Percentiles rank a stretch among this genome's conserved stretches.
These are phyloP conservation scores for Bergia puertoricense DNA, from an alignment of 92 coral and sea anemone species.

Conservation along the genomic window DNA sequence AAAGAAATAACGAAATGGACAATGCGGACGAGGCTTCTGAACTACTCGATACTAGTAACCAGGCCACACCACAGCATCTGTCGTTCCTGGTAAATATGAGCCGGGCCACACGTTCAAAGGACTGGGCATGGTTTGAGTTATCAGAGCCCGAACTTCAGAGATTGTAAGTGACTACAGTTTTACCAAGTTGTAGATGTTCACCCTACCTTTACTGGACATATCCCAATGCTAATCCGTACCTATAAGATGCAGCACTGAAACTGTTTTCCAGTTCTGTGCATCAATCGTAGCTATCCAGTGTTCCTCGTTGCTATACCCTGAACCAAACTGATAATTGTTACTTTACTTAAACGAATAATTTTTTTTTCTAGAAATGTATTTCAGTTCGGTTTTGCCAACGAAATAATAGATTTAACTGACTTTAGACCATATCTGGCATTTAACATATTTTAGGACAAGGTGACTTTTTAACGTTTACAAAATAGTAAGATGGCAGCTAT, in stretches of 20 bases:
- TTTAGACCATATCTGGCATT: no score
- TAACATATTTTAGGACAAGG: no score
- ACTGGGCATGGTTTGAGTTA: constrained; percentile 97
- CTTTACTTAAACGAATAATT: no score
- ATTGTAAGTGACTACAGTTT: constrained; percentile 57
- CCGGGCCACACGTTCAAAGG: constrained; percentile 88
- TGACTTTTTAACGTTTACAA: no score
- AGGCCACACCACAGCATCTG: constrained; percentile 71
- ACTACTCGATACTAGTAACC: constrained; percentile 53
- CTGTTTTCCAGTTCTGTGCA: background rate
- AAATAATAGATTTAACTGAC: no score
- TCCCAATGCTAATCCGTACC: background rate
- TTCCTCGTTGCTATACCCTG: no score
- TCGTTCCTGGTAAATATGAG: constrained; percentile 85
- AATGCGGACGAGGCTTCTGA: constrained; percentile 48
- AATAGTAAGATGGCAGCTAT: no score
- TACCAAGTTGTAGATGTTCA: background rate
- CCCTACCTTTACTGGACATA: background rate
- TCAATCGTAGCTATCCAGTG: no score
- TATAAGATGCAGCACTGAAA: background rate
- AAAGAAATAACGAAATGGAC: constrained; percentile 30
- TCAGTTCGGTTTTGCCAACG: no score
- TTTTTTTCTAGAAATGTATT: no score
- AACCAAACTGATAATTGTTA: no score
- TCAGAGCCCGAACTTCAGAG: constrained; percentile 76